Evolutionary conservation across 2,113 vertebrate genomes (phyloP).

Genomic region (Gallinago media): DNA sequence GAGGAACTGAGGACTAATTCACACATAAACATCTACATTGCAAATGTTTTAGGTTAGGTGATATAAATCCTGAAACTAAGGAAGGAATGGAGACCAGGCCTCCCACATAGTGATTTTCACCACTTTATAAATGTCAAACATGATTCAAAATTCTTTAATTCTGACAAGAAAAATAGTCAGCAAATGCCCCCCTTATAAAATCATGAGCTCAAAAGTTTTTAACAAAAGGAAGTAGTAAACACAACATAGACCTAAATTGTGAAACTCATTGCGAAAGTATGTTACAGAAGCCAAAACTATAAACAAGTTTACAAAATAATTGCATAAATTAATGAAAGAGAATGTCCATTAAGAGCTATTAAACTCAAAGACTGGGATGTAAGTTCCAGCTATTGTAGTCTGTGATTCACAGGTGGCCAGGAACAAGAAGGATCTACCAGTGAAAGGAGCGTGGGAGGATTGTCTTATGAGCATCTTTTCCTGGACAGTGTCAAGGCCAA

Average conservation of each 20-base stretch:
- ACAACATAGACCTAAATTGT: not conserved
- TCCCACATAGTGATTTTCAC: not conserved
- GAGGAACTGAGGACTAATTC: not conserved
- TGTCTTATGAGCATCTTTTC: not conserved
- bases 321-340: not conserved
- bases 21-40: not conserved
- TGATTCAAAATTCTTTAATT: not conserved
- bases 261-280: not conserved
- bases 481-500: not conserved
- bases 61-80: not conserved
- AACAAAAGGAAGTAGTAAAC: not conserved
- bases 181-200: not conserved
- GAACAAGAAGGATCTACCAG: not conserved
- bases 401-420: not conserved
- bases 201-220: not conserved
- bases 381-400: not conserved
- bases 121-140: not conserved
- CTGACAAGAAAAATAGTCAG: not conserved
- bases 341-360: not conserved
- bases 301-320: not conserved
- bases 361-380: not conserved
- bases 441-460: not conserved
- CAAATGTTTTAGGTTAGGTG: not conserved
- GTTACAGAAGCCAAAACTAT: not conserved
- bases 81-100: not conserved